Evolutionary conservation across 35 echinoderm and acorn worm species (phyloP).

Genomic region (Nesometra sesokonis): DNA sequence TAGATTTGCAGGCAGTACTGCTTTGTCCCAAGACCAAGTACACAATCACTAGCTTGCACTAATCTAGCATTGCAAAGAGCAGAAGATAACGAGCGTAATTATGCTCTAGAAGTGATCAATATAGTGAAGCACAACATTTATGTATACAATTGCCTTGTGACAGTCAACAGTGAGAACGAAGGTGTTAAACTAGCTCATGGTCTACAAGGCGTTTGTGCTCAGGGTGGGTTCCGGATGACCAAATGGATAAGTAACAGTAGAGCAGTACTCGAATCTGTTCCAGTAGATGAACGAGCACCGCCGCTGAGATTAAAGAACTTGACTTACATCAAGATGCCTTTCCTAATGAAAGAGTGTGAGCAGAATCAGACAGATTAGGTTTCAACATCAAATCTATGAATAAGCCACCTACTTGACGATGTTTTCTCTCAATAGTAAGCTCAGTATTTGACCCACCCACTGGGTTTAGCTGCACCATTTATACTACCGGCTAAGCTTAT

Average conservation of each 20-base stretch:
- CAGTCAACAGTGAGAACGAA: conserved; percentile 36
- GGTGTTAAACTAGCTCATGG: conserved; percentile 34
- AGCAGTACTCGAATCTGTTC: conserved; percentile 42
- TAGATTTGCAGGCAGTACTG: no score
- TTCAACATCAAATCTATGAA: no score
- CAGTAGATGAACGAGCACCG: conserved; percentile 45
- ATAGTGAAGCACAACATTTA: conserved; percentile 50
- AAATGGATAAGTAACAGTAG: conserved; percentile 62
- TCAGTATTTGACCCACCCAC: no score
- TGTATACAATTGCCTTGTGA: conserved; percentile 50
- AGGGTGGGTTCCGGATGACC: conserved; percentile 46
- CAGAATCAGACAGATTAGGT: no score
- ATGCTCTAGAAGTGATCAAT: not conserved
- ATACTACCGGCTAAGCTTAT: no score
- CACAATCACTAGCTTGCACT: not conserved
- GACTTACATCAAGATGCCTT: no score
- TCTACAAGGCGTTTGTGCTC: conserved; percentile 11
- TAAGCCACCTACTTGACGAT: no score
- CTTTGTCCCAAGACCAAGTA: no score
- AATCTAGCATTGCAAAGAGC: not conserved
- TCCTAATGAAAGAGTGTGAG: no score
- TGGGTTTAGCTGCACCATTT: no score
- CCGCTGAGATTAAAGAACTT: no score
- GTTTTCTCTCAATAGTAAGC: no score
- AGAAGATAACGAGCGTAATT: not conserved